A percentile compares a stretch with the other conserved stretches of the same genome.
These are phyloP conservation scores for Phrynocephalus forsythii DNA, from an alignment of 2,797 vertebrate genomes.

Conservation along the genomic window DNA sequence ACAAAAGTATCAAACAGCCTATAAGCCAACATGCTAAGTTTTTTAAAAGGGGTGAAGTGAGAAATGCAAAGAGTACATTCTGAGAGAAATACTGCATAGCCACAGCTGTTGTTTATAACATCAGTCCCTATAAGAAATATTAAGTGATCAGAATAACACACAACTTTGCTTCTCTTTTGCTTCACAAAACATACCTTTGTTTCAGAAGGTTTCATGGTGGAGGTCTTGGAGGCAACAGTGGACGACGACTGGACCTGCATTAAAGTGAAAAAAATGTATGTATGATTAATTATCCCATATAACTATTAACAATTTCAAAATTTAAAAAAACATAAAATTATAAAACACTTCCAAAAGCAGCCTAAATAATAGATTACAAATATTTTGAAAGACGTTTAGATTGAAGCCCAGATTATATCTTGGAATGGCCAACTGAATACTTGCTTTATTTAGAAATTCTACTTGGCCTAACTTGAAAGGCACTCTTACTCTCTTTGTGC, in stretches of 20 bases:
- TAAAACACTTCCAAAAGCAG: not conserved
- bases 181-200: constrained; percentile 67
- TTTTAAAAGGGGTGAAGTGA: not conserved
- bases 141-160: not conserved
- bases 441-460: not conserved
- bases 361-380: not conserved
- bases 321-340: not conserved
- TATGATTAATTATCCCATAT: not conserved
- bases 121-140: not conserved
- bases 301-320: no score
- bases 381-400: not conserved
- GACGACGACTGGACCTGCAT: constrained; percentile 55
- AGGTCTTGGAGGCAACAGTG: constrained; percentile 38
- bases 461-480: not conserved
- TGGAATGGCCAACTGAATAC: not conserved
- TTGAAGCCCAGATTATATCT: not conserved
- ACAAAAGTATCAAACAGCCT: not conserved
- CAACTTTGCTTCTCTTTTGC: not conserved
- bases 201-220: constrained; percentile 71
- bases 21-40: not conserved
- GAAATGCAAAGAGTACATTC: not conserved
- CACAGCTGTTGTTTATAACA: not conserved
- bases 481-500: not conserved
- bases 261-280: not conserved
- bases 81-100: not conserved